Conservation (phyloP, 2,113 vertebrate genomes). For the Melanostigma gelatinosum region DNA sequence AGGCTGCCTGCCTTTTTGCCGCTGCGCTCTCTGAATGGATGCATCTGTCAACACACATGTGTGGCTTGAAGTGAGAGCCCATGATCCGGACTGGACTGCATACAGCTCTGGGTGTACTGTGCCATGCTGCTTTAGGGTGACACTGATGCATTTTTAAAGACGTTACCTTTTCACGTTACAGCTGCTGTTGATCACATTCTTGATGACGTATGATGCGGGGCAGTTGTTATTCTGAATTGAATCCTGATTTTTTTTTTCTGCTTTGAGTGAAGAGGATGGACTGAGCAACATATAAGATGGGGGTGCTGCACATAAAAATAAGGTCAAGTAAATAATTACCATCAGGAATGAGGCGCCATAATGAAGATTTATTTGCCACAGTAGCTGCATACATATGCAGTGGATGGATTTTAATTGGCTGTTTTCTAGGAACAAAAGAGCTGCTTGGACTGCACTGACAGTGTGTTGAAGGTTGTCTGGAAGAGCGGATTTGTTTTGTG, state of each 20-base stretch:
- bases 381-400: conserved; percentile 42
- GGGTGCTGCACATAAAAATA: conserved; percentile 47
- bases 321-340: conserved; percentile 68
- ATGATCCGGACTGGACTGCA: conserved; percentile 50
- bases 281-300: conserved; percentile 42
- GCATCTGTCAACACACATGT: conserved; percentile 65
- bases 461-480: conserved; percentile 48
- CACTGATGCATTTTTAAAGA: conserved; percentile 33
- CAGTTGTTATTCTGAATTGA: conserved; percentile 45
- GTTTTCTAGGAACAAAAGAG: conserved; percentile 67
- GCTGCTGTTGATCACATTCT: conserved; percentile 30
- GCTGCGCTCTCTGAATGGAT: conserved; percentile 47
- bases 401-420: conserved; percentile 37
- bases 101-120: conserved; percentile 24
- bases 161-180: conserved; percentile 31
- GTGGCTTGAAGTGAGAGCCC: conserved; percentile 33
- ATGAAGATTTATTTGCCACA: conserved; percentile 47
- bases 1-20: conserved; percentile 41
- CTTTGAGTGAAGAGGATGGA: conserved; percentile 31
- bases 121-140: conserved; percentile 57
- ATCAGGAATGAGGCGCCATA: conserved; percentile 37
- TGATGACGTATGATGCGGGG: conserved; percentile 61
- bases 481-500: conserved; percentile 30
- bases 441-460: conserved; percentile 28
- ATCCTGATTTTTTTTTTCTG: conserved; percentile 21